Base-by-base conservation (phyloP, 2,888 invertebrate genomes). In the Plagiodera versicolora region DNA sequence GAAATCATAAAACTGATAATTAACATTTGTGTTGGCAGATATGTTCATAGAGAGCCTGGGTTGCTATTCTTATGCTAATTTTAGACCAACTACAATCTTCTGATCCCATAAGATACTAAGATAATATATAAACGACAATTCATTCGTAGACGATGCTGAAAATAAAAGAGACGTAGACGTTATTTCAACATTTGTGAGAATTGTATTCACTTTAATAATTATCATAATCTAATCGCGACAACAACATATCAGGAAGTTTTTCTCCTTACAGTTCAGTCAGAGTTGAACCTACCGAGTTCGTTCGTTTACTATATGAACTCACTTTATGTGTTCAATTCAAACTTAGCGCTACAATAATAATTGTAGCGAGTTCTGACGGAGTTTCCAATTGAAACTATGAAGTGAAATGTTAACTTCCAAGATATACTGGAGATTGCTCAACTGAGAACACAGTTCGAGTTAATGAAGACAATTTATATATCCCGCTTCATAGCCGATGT, bases 281-380 rank as follows among this genome's bases (percentile, higher is more conserved):
- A 32, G 32, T 32, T 32, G 9, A 39, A 3, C 39, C 11, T 1
- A 4, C 39, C 39, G 14, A 39, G 39, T 68, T 67, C 66, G 39
- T 68, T 67, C 66, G 65, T 63, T 61, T 62, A 60, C 64, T 65
- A 47, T 69, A 66, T 59, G 67, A 67, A 67, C 67, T 67, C 67
- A 60, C 66, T 70, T 65, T 68, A 68, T 65, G 68, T 63, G 66
- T 69, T 70, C 65, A 70, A 67, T 69, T 67, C 66, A 66, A 70
- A 72, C 66, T 72, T 69, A 62, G 63, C 63, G 65, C 63, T 71
- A 71, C 73, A 71, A 72, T 69, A 72, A 69, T 72, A 70, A 73
- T 72, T 72, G 73, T 65, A 72, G 66, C 51, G 61, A 64, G 65
- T 68, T 66, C 63, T 58, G 63, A 64, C 66, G 59, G 70, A 72